These are phyloP conservation scores for Nymphicus hollandicus DNA, from an alignment of 2,113 vertebrate species.

Conservation along the genomic window DNA sequence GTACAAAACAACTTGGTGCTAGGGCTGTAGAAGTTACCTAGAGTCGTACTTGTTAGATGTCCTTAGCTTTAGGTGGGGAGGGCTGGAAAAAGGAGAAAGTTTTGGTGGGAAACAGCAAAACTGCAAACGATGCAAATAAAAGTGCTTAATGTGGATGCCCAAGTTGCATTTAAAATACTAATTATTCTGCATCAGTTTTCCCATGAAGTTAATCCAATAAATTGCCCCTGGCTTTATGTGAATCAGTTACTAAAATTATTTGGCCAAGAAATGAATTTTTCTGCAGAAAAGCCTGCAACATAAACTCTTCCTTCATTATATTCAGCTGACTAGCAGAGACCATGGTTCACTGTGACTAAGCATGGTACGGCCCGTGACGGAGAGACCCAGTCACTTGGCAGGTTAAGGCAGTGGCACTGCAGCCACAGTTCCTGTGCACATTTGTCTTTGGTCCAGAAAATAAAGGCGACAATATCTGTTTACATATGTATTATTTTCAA, in stretches of 20 bases:
- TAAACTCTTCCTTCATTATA: constrained; percentile 45
- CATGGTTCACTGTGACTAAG: constrained; percentile 89
- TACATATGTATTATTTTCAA: constrained; percentile 38
- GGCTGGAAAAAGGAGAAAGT: neutral
- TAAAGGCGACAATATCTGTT: constrained; percentile 41
- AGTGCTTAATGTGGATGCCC: neutral
- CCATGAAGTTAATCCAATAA: neutral
- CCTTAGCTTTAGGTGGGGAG: neutral
- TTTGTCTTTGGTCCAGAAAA: constrained; percentile 35
- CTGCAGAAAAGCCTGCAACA: constrained; percentile 30
- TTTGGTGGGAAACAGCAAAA: constrained; percentile 27
- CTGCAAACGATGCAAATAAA: neutral
- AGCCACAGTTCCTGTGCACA: neutral
- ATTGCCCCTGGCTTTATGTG: neutral
- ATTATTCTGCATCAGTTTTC: constrained; percentile 30
- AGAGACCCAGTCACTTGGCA: neutral
- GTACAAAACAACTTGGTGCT: constrained; percentile 68
- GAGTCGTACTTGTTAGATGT: constrained; percentile 8
- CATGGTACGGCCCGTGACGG: constrained; percentile 34
- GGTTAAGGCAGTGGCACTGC: neutral
- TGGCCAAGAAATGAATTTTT: constrained; percentile 29
- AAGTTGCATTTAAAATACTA: neutral
- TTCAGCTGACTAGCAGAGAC: constrained; percentile 78
- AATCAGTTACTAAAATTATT: neutral
- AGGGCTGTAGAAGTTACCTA: constrained; percentile 55